Base-by-base conservation (phyloP, 2,113 vertebrate species). In the Rallus limicola region DNA sequence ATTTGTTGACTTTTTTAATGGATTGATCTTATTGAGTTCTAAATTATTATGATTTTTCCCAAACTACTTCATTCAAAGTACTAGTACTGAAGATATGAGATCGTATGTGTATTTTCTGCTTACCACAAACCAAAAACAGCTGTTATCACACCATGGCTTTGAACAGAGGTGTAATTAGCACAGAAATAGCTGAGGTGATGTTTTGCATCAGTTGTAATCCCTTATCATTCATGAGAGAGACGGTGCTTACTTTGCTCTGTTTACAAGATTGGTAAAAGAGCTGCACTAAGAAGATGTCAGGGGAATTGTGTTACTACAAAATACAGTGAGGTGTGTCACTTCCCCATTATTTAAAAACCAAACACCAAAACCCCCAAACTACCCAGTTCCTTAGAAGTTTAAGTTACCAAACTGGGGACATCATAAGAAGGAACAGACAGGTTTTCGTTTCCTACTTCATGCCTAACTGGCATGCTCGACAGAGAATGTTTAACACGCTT, bases 31-130 rank as follows among this genome's bases (percentile, higher is more conserved):
- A 58, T 8, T 44, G 33, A 69, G 23, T 63, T 94, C 60, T n/a
- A 34, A 60, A 56, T 60, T 26, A 34, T 4, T 80, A 28, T 6
- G 31, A 21, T 14, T 86, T 91, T 69, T 60, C 83, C 23, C 70
- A 52, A 74, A 67, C 6, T 13, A 26, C 28, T 21, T 42, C 55
- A 90, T 82, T 77, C 16, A 80, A 68, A 78, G 23, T 33, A 31
- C 10, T 9, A 44, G 13, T 15, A 55, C 11, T 34, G 62, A 69
- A 33, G 28, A 40, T 19, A 50, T 1, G 4, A 80, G 28, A 26
- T 11, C 1, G 3, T 5, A 46, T 0, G 0, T 1, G 2, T 31
- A n/a, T 82, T 93, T 58, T 76, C 72, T 67, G 28, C 36, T 62
- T 59, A 21, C 11, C 60, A 48, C 21, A 79, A 42, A 58, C 31